A percentile compares a stretch with the other conserved stretches of the same genome.
These are phyloP conservation scores for Pecten maximus DNA, from an alignment of 2,888 invertebrate species.

Conservation along the genomic window DNA sequence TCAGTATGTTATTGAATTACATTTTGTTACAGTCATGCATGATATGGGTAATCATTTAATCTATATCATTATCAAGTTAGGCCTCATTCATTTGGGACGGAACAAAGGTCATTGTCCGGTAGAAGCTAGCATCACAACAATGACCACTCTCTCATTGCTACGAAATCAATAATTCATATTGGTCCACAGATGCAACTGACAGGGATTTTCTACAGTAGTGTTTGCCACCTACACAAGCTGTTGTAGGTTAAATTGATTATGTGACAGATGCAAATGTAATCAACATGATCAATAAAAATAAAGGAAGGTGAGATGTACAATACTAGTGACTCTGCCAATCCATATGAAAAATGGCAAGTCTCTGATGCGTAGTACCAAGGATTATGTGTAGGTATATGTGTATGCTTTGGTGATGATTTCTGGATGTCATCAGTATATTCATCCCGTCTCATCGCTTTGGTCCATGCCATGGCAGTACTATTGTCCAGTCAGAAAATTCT, in stretches of 20 bases:
- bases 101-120: slow-evolving; percentile 47
- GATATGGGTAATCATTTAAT: neutral
- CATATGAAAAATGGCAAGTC: neutral
- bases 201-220: neutral
- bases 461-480: too few relatives aligned
- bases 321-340: neutral
- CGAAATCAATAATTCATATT: slow-evolving; percentile 15
- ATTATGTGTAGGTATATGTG: neutral
- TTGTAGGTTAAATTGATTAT: slow-evolving; percentile 35
- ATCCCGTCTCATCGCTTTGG: too few relatives aligned
- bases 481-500: too few relatives aligned
- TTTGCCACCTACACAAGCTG: slow-evolving; percentile 29
- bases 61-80: neutral
- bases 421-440: too few relatives aligned
- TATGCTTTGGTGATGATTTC: too few relatives aligned
- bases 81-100: neutral
- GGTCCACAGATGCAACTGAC: slow-evolving; percentile 27
- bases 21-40: neutral
- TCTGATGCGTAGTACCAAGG: neutral
- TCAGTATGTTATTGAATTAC: neutral
- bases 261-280: slow-evolving; percentile 26
- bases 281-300: neutral
- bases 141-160: neutral
- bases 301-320: slow-evolving; percentile 1
- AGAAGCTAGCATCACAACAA: slow-evolving; percentile 20